Evolutionary conservation across 2,797 vertebrate species (phyloP), one percentile per base, ranked within the genome.

Genomic region (Protonibea diacanthus): DNA sequence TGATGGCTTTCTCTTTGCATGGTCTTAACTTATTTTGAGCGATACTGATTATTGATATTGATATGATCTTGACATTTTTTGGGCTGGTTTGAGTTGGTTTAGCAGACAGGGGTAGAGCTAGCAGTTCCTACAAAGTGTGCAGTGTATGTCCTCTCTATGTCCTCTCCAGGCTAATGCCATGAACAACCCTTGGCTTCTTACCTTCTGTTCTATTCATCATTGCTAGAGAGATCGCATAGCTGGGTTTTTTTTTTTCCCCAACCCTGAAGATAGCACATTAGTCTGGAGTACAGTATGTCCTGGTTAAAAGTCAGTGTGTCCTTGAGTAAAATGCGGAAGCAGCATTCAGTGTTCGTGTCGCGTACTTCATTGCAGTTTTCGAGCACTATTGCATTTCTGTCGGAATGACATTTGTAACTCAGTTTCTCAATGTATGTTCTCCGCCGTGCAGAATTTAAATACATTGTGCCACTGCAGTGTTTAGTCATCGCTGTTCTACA

Each of bases 151-250:
- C 76, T 82, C 52, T 55, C 51, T n/a, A n/a, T 81, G 74, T 80
- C 81, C 84, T 84, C 63, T 44, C 40, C 44, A n/a, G 12, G 17
- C 59, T 64, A 63, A 77, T 75, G 33, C 23, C 40, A 57, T 60
- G 52, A 56, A 44, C 48, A 61, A 45, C 65, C 63, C 63, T 52
- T 78, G 61, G 40, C 71, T 71, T 62, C 12, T 63, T 66, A 49
- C 25, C 71, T 62, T 62, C 75, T 64, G 42, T 53, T 80, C 82
- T 62, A 79, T 86, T 88, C 53, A 87, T 91, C 81, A 87, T 44
- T 51, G 49, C 49, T 51, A 33, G 38, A 71, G 47, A 51, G 53
- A 81, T 71, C 61, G 64, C 52, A 29, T 17, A 45, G 74, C n/a
- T 25, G 2, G 55, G n/a, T 33, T 27, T 29, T 29, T 33, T 5